Conservation (phyloP, 2,888 invertebrate species). For the Chloroclysta siterata region DNA sequence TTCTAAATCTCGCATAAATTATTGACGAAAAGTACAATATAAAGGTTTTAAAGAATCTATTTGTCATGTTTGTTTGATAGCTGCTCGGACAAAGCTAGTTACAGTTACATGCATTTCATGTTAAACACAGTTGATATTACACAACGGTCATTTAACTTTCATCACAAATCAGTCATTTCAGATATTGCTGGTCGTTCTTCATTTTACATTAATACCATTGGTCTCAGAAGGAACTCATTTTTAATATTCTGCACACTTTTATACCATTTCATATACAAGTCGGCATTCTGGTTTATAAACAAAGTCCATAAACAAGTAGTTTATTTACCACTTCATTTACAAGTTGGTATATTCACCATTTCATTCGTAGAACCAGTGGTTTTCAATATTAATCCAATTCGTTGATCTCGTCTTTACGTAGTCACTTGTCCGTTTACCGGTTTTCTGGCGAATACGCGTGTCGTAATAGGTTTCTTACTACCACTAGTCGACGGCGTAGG, state of each 20-base stretch:
- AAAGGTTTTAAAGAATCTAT: constrained; percentile 6
- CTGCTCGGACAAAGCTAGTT: constrained; percentile 31
- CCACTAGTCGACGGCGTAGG: constrained; percentile 48
- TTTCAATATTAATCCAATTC: constrained; percentile 18
- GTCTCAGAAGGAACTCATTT: constrained; percentile 5
- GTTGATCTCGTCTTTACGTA: constrained; percentile 46
- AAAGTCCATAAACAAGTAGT: constrained; percentile 12
- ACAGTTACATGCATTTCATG: not conserved
- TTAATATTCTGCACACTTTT: not conserved
- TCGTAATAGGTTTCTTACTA: constrained; percentile 59
- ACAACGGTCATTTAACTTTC: constrained; percentile 7
- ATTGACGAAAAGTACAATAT: constrained; percentile 32
- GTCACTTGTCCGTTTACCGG: constrained; percentile 60
- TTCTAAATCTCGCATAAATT: constrained; percentile 39
- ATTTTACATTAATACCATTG: not conserved
- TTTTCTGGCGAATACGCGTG: constrained; percentile 66
- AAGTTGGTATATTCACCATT: constrained; percentile 6
- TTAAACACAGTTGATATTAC: constrained; percentile 9
- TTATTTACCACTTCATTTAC: constrained; percentile 11
- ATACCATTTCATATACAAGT: constrained; percentile 6
- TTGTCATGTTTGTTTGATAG: constrained; percentile 34
- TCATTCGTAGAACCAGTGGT: constrained; percentile 11
- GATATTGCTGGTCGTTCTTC: constrained; percentile 14
- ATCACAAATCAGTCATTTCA: constrained; percentile 19
- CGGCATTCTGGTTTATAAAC: constrained; percentile 1